Percentiles rank a stretch among this genome's conserved stretches.
These are phyloP conservation scores for Tragulus kanchil DNA, from an alignment of 2,113 vertebrate species.

Conservation along the genomic window DNA sequence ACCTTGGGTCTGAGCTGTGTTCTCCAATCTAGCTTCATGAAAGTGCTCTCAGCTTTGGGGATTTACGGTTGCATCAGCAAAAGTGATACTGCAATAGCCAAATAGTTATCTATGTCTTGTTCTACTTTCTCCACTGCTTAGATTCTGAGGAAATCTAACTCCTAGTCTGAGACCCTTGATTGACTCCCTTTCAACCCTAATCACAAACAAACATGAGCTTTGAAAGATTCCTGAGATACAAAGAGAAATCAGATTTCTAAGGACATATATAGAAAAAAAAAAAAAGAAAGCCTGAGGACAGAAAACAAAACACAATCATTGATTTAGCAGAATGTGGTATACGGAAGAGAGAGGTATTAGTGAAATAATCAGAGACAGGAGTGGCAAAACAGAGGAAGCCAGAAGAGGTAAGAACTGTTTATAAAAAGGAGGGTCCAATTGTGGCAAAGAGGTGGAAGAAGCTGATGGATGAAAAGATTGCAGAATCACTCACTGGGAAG, in stretches of 20 bases:
- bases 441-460: neutral
- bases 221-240: neutral
- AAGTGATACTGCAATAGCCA: neutral
- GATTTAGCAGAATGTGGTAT: neutral
- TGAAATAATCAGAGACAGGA: neutral
- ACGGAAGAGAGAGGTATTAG: slow-evolving; percentile 1
- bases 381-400: neutral
- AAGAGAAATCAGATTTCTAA: slow-evolving; percentile 21
- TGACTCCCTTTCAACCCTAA: neutral
- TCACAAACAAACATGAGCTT: neutral
- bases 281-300: neutral
- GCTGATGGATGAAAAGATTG: neutral
- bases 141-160: neutral
- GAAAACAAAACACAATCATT: neutral
- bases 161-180: neutral
- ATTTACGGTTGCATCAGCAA: neutral
- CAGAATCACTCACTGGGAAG: neutral
- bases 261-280: neutral
- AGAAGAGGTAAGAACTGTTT: neutral
- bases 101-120: neutral
- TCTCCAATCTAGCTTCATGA: neutral
- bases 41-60: neutral
- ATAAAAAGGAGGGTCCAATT: neutral
- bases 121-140: neutral
- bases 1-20: neutral